Conservation (phyloP, 2,797 vertebrate species). For the Intellagama lesueurii region DNA sequence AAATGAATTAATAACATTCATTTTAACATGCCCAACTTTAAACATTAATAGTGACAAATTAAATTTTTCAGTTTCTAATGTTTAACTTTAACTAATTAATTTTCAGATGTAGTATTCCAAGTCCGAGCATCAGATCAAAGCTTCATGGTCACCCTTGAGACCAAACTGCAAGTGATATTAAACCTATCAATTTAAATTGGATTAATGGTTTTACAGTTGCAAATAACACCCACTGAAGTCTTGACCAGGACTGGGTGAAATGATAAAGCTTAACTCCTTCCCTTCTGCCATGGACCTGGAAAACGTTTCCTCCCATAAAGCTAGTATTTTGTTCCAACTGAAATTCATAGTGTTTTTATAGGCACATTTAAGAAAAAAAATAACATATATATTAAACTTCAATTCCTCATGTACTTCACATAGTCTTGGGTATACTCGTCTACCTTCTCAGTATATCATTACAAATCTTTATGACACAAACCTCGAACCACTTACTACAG, state of each 20-base stretch:
- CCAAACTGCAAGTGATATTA: not conserved
- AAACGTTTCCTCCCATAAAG: not conserved
- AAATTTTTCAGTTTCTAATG: too few relatives aligned
- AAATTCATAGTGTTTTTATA: conserved; percentile 6
- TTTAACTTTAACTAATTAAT: too few relatives aligned
- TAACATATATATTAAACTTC: not conserved
- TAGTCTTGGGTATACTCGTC: not conserved
- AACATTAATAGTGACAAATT: too few relatives aligned
- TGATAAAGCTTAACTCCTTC: not conserved
- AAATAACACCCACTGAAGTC: not conserved
- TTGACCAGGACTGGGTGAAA: not conserved
- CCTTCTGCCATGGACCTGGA: not conserved
- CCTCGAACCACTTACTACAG: not conserved
- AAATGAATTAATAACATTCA: too few relatives aligned
- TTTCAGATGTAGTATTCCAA: too few relatives aligned
- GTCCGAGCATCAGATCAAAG: not conserved
- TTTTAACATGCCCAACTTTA: too few relatives aligned
- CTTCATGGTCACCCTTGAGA: not conserved
- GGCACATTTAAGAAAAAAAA: not conserved
- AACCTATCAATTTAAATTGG: not conserved
- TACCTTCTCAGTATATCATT: not conserved
- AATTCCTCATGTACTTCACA: not conserved
- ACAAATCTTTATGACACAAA: not conserved
- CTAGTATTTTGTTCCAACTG: not conserved
- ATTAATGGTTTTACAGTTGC: not conserved